phyloP scores from a whole-genome alignment of 2,888 invertebrate genomes.

The Drosophila fulvimacula region DNA sequence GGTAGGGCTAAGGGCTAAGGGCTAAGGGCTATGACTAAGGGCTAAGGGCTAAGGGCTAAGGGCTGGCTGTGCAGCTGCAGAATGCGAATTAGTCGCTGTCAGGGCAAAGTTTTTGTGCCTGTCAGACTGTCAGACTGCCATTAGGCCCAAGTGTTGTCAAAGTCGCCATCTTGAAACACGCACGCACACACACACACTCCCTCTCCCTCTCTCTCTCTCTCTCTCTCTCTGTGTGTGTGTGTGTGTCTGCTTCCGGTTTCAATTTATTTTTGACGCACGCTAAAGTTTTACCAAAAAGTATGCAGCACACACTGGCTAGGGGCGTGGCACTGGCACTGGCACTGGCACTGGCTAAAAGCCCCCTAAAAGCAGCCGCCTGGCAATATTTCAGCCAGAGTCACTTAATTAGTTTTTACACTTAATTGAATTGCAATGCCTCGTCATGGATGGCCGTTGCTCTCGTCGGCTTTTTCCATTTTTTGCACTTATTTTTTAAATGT shows the following conservation, averaged over 20 bases:
- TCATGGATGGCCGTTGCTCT: constrained; percentile 46
- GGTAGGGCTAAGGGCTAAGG: background rate
- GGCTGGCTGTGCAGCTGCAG: constrained; percentile 44
- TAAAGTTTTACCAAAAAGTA: constrained; percentile 74
- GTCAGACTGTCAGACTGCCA: constrained; percentile 60
- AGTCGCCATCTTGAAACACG: constrained; percentile 74
- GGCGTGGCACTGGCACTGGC: constrained; percentile 23
- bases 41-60: background rate
- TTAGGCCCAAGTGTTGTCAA: constrained; percentile 73
- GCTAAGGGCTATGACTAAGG: background rate
- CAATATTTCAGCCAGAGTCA: constrained; percentile 45
- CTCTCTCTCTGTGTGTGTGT: constrained; percentile 5
- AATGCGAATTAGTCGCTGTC: constrained; percentile 68
- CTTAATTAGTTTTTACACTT: constrained; percentile 82
- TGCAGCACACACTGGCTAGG: constrained; percentile 40
- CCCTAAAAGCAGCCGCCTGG: constrained; percentile 26
- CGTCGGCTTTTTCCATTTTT: constrained; percentile 1
- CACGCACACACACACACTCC: constrained; percentile 39
- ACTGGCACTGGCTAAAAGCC: constrained; percentile 18
- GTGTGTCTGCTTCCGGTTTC: constrained; percentile 58
- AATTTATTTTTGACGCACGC: constrained; percentile 62
- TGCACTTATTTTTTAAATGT: constrained; percentile 5
- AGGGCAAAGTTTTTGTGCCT: constrained; percentile 55
- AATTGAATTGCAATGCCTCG: constrained; percentile 77
- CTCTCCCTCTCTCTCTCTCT: background rate